A percentile compares a stretch with the other conserved stretches of the same genome.
These are phyloP conservation scores for Catamblyrhynchus diadema DNA, from an alignment of 2,797 vertebrate genomes.

Conservation along the genomic window DNA sequence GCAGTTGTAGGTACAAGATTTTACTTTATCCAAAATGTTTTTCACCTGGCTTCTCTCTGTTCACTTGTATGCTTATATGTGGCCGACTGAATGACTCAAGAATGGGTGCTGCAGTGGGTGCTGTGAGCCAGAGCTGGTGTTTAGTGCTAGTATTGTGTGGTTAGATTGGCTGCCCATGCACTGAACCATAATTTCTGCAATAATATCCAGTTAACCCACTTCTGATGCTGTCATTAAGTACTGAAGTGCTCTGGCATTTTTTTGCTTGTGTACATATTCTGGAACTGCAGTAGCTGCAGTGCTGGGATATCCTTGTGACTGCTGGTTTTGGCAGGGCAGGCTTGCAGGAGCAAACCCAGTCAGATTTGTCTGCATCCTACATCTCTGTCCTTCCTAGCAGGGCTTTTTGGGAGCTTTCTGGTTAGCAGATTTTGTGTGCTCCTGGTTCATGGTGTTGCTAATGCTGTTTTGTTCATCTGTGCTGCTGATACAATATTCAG, in stretches of 20 bases:
- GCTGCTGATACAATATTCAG: background rate
- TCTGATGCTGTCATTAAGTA: conserved; percentile 27
- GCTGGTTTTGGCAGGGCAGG: background rate
- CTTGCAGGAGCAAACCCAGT: background rate
- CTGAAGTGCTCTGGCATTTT: background rate
- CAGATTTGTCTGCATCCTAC: background rate
- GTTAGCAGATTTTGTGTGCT: background rate
- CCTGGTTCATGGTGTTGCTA: background rate
- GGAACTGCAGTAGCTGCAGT: background rate
- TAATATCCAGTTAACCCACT: conserved; percentile 21
- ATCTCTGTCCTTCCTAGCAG: background rate
- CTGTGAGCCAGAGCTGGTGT: conserved; percentile 25
- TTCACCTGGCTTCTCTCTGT: background rate
- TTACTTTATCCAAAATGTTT: background rate
- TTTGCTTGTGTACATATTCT: background rate
- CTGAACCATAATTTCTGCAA: conserved; percentile 15
- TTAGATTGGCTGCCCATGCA: background rate
- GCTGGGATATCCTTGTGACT: background rate
- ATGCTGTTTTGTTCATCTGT: background rate
- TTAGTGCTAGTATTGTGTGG: background rate
- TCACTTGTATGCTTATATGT: background rate
- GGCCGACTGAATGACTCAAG: background rate
- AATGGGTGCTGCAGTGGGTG: conserved; percentile 1
- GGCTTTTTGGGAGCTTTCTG: background rate
- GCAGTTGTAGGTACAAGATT: conserved; percentile 32